Conservation (phyloP, 2,888 invertebrate species). For the Exocentrus adspersus region DNA sequence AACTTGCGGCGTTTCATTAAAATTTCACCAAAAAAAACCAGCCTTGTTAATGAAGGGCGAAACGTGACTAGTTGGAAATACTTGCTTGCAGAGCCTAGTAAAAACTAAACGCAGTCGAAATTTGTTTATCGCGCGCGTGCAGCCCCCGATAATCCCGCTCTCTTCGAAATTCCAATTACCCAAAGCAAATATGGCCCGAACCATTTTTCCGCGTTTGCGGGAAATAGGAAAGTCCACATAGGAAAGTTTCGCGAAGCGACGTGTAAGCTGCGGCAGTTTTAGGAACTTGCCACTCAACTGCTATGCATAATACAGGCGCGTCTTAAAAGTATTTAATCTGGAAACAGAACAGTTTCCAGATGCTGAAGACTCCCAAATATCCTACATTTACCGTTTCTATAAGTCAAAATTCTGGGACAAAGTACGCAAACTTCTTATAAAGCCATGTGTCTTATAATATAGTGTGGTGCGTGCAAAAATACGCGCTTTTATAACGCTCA, state of each 20-base stretch:
- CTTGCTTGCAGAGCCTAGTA: too few relatives aligned
- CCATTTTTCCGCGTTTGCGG: not conserved
- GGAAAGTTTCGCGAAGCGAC: not conserved
- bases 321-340: not conserved
- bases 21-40: constrained; percentile 20
- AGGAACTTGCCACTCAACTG: not conserved
- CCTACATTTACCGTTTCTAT: too few relatives aligned
- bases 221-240: not conserved
- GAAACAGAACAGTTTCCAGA: not conserved
- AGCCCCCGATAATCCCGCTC: not conserved
- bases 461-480: too few relatives aligned
- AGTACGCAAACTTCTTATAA: too few relatives aligned
- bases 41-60: constrained; percentile 17
- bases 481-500: too few relatives aligned
- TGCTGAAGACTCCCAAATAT: too few relatives aligned
- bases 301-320: not conserved
- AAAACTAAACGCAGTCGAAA: too few relatives aligned
- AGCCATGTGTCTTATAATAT: too few relatives aligned
- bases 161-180: not conserved
- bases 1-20: constrained; percentile 19
- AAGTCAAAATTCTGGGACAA: too few relatives aligned
- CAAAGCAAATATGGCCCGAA: constrained; percentile 1
- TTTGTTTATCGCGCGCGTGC: not conserved
- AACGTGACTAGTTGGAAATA: too few relatives aligned
- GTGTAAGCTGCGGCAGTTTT: not conserved